These are phyloP conservation scores for Dendrocopos noguchii DNA, from an alignment of 2,113 vertebrate genomes.

Conservation along the genomic window DNA sequence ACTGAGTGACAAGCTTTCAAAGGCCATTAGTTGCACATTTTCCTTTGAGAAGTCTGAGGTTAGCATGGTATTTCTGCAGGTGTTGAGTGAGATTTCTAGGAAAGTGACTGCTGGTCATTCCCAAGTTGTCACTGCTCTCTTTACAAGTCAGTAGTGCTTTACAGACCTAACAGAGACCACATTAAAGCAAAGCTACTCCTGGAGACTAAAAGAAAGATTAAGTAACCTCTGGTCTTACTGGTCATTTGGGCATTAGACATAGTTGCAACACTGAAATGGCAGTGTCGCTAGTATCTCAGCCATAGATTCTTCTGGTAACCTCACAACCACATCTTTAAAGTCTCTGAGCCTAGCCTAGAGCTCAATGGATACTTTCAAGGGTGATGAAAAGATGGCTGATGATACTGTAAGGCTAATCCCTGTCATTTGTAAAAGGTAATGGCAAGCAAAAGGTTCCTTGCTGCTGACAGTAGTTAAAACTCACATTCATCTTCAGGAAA, in stretches of 20 bases:
- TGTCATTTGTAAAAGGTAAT: neutral
- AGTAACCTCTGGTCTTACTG: neutral
- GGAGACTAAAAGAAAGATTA: neutral
- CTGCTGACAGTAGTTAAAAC: neutral
- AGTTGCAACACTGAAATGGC: neutral
- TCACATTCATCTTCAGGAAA: neutral
- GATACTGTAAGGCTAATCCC: neutral
- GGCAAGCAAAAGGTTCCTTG: neutral
- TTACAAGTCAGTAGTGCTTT: neutral
- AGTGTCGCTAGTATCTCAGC: neutral
- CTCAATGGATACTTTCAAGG: neutral
- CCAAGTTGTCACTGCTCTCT: slow-evolving; percentile 9
- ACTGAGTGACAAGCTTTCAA: slow-evolving; percentile 9
- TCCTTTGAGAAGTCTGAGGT: neutral
- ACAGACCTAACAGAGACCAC: neutral
- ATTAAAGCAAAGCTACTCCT: neutral
- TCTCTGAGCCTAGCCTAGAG: neutral
- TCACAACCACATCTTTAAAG: neutral
- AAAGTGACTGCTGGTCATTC: slow-evolving; percentile 26
- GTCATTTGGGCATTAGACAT: neutral
- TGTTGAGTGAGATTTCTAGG: neutral
- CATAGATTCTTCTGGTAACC: neutral
- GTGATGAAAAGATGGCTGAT: neutral
- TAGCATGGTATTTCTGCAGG: neutral
- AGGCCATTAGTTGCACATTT: neutral